Evolutionary conservation across 2,888 invertebrate genomes (phyloP).

Genomic region (Polymixis flavicincta): DNA sequence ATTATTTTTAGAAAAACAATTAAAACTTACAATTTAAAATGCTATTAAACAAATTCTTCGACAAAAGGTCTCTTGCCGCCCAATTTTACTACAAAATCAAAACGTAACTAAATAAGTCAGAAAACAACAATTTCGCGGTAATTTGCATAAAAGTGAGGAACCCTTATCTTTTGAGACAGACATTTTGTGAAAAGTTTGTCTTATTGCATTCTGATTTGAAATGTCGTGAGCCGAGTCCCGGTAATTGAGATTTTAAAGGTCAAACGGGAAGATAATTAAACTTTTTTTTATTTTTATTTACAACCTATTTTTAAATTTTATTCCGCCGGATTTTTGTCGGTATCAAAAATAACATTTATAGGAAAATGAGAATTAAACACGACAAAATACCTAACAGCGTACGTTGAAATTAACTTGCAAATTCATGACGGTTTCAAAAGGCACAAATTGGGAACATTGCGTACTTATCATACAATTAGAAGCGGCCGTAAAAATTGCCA

Average conservation of each 20-base stretch:
- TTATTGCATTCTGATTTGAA: slow-evolving; percentile 86
- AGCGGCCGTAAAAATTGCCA: slow-evolving; percentile 39
- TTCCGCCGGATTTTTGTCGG: background rate
- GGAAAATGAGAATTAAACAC: background rate
- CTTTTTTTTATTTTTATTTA: slow-evolving; percentile 36
- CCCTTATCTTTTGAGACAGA: slow-evolving; percentile 87
- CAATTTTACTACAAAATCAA: slow-evolving; percentile 24
- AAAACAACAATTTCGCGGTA: slow-evolving; percentile 75
- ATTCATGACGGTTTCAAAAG: slow-evolving; percentile 27
- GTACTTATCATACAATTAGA: slow-evolving; percentile 39
- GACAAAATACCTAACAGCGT: background rate
- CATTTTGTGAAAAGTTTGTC: slow-evolving; percentile 88
- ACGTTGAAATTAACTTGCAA: slow-evolving; percentile 19
- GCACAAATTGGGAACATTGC: slow-evolving; percentile 34
- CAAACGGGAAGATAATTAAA: slow-evolving; percentile 70
- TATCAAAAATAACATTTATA: background rate
- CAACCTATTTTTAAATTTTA: slow-evolving; percentile 17
- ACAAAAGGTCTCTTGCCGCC: background rate
- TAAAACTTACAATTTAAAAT: background rate
- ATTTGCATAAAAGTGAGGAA: slow-evolving; percentile 87
- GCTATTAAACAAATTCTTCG: background rate
- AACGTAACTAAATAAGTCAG: slow-evolving; percentile 74
- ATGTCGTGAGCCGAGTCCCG: slow-evolving; percentile 51
- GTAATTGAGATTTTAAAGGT: slow-evolving; percentile 82
- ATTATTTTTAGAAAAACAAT: background rate